Conservation (phyloP, 2,797 vertebrate species). For the Xenopus petersii region DNA sequence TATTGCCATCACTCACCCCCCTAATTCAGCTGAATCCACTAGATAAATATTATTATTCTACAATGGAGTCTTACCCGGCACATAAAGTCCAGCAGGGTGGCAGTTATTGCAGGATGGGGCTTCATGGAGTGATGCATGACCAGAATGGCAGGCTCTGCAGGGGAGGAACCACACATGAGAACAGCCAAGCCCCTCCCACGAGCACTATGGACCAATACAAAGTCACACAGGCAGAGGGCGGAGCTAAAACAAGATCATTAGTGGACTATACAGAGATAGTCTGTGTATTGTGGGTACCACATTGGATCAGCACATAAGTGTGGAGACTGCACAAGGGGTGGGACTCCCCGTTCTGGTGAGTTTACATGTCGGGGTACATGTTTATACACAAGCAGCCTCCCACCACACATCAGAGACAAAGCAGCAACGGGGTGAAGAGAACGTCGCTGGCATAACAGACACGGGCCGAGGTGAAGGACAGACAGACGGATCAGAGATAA, state of each 20-base stretch:
- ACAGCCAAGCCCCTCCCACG: slow-evolving; percentile 39
- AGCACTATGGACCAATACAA: slow-evolving; percentile 70
- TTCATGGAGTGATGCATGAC: slow-evolving; percentile 99
- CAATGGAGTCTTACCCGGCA: slow-evolving; percentile 73
- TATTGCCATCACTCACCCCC: too few species aligned
- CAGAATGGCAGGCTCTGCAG: slow-evolving; percentile 87
- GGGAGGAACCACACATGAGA: too few species aligned
- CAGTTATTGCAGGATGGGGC: slow-evolving; percentile 94
- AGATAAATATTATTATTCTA: too few species aligned
- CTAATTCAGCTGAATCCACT: too few species aligned
- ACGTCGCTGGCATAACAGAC: too few species aligned
- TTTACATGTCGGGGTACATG: too few species aligned
- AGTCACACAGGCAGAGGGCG: background rate
- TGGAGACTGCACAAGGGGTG: background rate
- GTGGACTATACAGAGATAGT: too few species aligned
- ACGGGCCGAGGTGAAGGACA: slow-evolving; percentile 12
- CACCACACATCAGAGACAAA: too few species aligned
- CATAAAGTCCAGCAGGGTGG: slow-evolving; percentile 95
- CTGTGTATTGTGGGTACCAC: too few species aligned
- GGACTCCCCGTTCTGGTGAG: background rate
- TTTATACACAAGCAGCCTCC: too few species aligned
- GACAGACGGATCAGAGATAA: background rate
- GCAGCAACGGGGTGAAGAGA: background rate
- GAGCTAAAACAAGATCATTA: background rate
- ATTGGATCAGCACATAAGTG: too few species aligned